Evolutionary conservation across 2,797 vertebrate genomes (phyloP).

Genomic region (Apogon hyalosoma): DNA sequence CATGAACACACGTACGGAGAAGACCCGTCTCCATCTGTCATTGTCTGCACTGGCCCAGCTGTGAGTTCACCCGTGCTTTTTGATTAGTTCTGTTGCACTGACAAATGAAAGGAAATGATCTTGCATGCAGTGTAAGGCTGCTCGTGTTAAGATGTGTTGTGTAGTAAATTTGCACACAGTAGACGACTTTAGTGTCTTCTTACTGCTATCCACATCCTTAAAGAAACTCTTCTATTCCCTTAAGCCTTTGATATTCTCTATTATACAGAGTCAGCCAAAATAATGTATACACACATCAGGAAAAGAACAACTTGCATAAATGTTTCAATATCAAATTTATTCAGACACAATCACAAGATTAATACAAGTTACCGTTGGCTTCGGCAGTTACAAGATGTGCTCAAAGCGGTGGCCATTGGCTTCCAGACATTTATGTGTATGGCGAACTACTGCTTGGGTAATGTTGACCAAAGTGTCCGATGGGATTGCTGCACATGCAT

Average conservation of each 20-base stretch:
- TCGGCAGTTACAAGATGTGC: no score
- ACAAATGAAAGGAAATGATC: conserved; percentile 58
- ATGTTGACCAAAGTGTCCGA: no score
- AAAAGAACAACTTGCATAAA: no score
- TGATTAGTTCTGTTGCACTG: conserved; percentile 44
- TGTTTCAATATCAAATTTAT: no score
- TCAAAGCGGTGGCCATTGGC: no score
- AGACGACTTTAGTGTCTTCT: conserved; percentile 11
- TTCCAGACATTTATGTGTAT: no score
- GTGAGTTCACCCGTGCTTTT: conserved; percentile 42
- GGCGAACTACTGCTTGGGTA: no score
- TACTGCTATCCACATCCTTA: neutral
- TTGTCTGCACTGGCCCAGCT: conserved; percentile 27
- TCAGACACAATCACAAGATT: no score
- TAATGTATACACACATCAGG: no score
- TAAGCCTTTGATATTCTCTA: neutral
- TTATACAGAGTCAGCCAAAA: no score
- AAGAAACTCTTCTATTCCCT: neutral
- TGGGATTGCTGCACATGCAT: no score
- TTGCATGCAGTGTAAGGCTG: conserved; percentile 14
- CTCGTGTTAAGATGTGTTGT: conserved; percentile 31
- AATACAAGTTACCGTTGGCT: no score
- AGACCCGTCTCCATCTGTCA: conserved; percentile 16
- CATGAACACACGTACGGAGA: neutral
- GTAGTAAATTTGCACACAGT: conserved; percentile 25